phyloP scores from a whole-genome alignment of 2,888 invertebrate species.

The Rhynchonema sp. region DNA sequence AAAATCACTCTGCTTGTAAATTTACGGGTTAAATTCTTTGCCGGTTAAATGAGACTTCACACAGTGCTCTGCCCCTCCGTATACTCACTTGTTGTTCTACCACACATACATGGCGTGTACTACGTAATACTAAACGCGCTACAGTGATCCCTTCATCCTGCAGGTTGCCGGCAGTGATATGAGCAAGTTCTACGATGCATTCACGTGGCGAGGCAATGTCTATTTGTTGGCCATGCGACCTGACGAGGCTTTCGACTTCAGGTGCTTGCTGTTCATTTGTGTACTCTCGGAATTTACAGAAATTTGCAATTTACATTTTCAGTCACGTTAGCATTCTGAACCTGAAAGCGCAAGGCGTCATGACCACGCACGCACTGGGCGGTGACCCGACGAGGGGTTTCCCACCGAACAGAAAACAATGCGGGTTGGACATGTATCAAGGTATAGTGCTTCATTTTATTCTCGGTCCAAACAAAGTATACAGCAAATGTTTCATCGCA shows the following conservation, averaged over 20 bases:
- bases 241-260: constrained; percentile 22
- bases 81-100: too few relatives aligned
- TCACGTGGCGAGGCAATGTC: constrained; percentile 19
- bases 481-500: too few relatives aligned
- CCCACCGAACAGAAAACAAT: constrained; percentile 20
- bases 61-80: too few relatives aligned
- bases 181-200: constrained; percentile 23
- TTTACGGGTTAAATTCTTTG: too few relatives aligned
- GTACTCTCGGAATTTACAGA: not conserved
- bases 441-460: not conserved
- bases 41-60: too few relatives aligned
- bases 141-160: too few relatives aligned
- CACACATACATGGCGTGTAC: too few relatives aligned
- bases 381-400: constrained; percentile 18
- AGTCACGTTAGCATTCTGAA: not conserved
- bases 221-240: constrained; percentile 21
- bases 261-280: not conserved
- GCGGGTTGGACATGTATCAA: constrained; percentile 15
- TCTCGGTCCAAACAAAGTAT: too few relatives aligned
- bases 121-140: too few relatives aligned
- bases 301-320: not conserved
- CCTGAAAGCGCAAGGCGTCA: not conserved
- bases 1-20: too few relatives aligned
- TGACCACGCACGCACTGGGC: constrained; percentile 19
- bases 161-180: constrained; percentile 20